Percentiles rank a stretch among this genome's conserved stretches.
These are phyloP conservation scores for Lanistes nyassanus DNA, from an alignment of 1,140 invertebrate species.

Conservation along the genomic window DNA sequence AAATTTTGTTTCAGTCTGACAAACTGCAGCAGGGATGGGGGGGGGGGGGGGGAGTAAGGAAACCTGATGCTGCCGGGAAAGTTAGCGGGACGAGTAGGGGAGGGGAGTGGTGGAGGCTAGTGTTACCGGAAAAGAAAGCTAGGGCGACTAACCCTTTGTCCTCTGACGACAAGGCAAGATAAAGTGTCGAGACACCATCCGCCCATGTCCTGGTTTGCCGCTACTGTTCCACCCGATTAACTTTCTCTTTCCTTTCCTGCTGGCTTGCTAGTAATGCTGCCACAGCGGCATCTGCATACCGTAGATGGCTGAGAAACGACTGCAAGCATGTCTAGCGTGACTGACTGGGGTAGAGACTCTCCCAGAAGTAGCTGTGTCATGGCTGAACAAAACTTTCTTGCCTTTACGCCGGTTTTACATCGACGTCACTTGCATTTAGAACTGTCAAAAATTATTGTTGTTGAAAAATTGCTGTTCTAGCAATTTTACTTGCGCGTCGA, in stretches of 20 bases:
- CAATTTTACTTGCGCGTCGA: neutral
- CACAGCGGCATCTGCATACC: neutral
- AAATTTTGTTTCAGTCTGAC: neutral
- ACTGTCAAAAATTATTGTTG: no score
- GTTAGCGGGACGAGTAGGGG: neutral
- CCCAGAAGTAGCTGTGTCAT: neutral
- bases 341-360: no score
- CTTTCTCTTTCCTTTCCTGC: conserved; percentile 1
- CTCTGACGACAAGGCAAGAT: conserved; percentile 6
- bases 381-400: neutral
- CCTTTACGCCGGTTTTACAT: no score
- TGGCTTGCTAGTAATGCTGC: neutral
- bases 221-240: conserved; percentile 12
- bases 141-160: neutral
- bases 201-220: conserved; percentile 1
- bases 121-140: conserved; percentile 1
- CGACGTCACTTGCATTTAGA: no score
- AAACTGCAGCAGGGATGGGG: neutral
- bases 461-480: no score
- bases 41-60: neutral
- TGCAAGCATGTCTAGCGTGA: no score
- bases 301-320: neutral
- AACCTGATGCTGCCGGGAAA: no score
- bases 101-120: neutral
- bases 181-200: neutral